Evolutionary conservation across 1,140 invertebrate species (phyloP), one percentile per base, ranked within the genome.

Genomic region (Drosophila pectinifera): DNA sequence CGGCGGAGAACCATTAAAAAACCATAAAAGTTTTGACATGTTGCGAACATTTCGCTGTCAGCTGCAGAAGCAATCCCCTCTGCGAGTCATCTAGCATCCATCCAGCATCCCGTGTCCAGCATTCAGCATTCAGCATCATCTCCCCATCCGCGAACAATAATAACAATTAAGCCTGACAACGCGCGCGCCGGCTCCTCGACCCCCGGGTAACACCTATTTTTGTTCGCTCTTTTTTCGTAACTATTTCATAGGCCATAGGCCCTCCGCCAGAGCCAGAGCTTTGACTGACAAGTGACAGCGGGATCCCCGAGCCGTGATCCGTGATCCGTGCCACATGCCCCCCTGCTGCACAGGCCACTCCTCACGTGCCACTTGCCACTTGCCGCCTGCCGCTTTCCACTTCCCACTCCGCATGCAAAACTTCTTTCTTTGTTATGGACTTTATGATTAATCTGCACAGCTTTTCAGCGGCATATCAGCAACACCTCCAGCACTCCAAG

Each of bases 21-120:
- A 74, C 63, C 78, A 80, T 73, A 80, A 75, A 63, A 68, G 76
- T 80, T 79, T 80, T 80, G 78, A 80, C 78, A 80, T 80, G 77
- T 73, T 79, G 78, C 77, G 77, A 79, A 80, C 78, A 80, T 80
- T 80, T 80, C 42, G 77, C 78, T 80, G 77, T 80, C 78, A 80
- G 78, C 77, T 80, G 55, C 78, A 80, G 64, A 62, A 78, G 74
- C 74, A 31, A 22, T 51, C 61, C 34, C 61, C 48, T 34, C 39
- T 62, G 73, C 49, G 49, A 53, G 49, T 36, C 49, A 53, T 53
- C 51, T 26, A 36, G 61, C 61, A 56, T 31, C 49, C 58, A 62
- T 41, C 38, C 58, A 62, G 26, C 49, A 26, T 22, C 59, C 49
- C 11, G 18, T 10, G 54, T 54, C 58, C 34, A 7, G 24, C 14